A percentile compares a stretch with the other conserved stretches of the same genome.
Evolutionary conservation across 2,888 invertebrate species (phyloP).

Genomic region (Megalurothrips usitatus): DNA sequence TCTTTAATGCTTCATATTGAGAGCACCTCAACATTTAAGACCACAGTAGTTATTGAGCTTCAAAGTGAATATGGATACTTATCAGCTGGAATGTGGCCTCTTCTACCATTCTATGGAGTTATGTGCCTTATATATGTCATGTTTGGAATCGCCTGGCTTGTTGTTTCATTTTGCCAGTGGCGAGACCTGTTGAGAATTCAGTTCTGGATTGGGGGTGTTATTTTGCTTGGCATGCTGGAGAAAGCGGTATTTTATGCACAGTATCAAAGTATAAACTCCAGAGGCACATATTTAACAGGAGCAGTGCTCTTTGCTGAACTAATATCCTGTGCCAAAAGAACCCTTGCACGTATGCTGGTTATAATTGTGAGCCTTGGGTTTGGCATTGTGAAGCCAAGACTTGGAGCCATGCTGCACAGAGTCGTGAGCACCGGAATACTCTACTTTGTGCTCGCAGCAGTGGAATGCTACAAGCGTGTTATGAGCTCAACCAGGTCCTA

Average conservation of each 20-base stretch:
- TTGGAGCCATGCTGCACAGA: slow-evolving; percentile 83
- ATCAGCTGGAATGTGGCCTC: slow-evolving; percentile 84
- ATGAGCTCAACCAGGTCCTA: slow-evolving; percentile 52
- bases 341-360: slow-evolving; percentile 87
- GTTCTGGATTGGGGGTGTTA: slow-evolving; percentile 93
- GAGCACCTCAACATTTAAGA: slow-evolving; percentile 51
- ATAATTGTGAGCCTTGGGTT: slow-evolving; percentile 93
- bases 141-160: slow-evolving; percentile 77
- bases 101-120: slow-evolving; percentile 80
- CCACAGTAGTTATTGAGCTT: slow-evolving; percentile 66
- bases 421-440: slow-evolving; percentile 78
- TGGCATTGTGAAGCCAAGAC: slow-evolving; percentile 89
- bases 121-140: slow-evolving; percentile 86
- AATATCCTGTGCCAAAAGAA: slow-evolving; percentile 85
- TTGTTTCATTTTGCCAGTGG: slow-evolving; percentile 82
- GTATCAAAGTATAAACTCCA: slow-evolving; percentile 70
- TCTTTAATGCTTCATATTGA: slow-evolving; percentile 35
- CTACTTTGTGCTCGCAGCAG: slow-evolving; percentile 78
- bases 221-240: slow-evolving; percentile 75
- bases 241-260: slow-evolving; percentile 89
- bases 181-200: slow-evolving; percentile 85
- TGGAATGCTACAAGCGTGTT: slow-evolving; percentile 79
- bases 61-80: slow-evolving; percentile 73
- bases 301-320: slow-evolving; percentile 84
- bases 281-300: slow-evolving; percentile 59